Evolutionary conservation across 2,888 invertebrate species (phyloP), one percentile per base, ranked within the genome.

Genomic region (Standfussiana lucernea): DNA sequence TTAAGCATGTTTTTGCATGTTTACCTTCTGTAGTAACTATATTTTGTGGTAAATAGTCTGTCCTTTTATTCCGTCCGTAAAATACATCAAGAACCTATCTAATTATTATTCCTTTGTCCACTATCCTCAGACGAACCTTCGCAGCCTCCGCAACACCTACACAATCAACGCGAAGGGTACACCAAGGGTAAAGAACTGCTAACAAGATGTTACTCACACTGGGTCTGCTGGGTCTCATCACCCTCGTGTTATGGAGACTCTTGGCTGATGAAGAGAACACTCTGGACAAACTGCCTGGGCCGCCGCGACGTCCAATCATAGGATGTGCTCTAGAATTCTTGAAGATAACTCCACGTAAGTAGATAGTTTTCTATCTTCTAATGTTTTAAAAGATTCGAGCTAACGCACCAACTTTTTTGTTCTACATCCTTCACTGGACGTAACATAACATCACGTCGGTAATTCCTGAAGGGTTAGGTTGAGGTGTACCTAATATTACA

Each of bases 281-380:
- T 0, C 32, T 94, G 71, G 92, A 92, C 50, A 76, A 76, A 13
- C 67, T 94, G 5, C 94, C 93, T 0, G 93, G 94, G 4, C 94
- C 94, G 0, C 87, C 87, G 0, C 85, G 80, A 28, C 77, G 53
- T 42, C 93, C 93, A 0, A 77, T 94, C 4, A 35, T 94, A 18
- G 94, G 95, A 28, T 86, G 85, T 37, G 82, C 86, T 0, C 74
- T 93, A 0, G 75, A 82, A 0, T 92, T 94, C 42, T 1, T 93
- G 0, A 86, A 88, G 0, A 75, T 82, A 8, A 53, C 84, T n/a
- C 66, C 90, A 10, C 75, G 92, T 92, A 74, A 89, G 92, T 88
- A 73, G 21, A n/a, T 62, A 10, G 1, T 59, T 32, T 32, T 61
- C 18, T 61, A 11, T 61, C 2, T 61, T 35, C 5, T 15, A 18